phyloP scores from a whole-genome alignment of 2,113 vertebrate species.

The Australoheros scitulus region DNA sequence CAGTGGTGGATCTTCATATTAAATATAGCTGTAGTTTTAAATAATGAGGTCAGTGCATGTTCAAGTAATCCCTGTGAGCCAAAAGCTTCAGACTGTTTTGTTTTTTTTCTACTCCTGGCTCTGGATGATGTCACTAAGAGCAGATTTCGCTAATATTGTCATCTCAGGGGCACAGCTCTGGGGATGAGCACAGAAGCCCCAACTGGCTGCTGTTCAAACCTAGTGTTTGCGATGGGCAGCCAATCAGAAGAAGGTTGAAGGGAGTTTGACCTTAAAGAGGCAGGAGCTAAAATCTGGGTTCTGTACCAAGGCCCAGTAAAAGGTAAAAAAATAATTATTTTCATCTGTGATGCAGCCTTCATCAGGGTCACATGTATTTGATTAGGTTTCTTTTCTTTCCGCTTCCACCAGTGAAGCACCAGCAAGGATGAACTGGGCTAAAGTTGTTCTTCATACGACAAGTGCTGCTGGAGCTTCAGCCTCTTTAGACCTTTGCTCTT shows the following conservation, averaged over 20 bases:
- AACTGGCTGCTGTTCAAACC: background rate
- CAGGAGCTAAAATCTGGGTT: background rate
- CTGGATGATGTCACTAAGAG: background rate
- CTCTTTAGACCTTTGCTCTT: background rate
- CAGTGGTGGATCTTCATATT: background rate
- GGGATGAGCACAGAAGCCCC: background rate
- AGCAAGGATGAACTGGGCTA: background rate
- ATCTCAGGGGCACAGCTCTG: background rate
- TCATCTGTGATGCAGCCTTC: background rate
- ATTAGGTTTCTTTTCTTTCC: background rate
- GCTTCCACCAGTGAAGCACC: background rate
- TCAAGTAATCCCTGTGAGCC: background rate
- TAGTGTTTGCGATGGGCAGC: background rate
- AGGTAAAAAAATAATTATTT: background rate
- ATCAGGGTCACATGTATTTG: too few relatives aligned
- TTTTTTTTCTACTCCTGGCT: background rate
- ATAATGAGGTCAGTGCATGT: background rate
- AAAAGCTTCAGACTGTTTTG: accelerated
- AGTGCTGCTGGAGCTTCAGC: background rate
- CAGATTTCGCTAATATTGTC: background rate
- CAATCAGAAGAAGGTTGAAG: background rate
- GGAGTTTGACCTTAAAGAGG: background rate
- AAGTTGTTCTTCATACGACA: background rate
- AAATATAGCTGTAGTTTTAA: background rate
- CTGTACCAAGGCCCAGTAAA: background rate